A percentile compares a stretch with the other conserved stretches of the same genome.
phyloP scores from a whole-genome alignment of 2,113 vertebrate genomes.

The Muntiacus muntjak region DNA sequence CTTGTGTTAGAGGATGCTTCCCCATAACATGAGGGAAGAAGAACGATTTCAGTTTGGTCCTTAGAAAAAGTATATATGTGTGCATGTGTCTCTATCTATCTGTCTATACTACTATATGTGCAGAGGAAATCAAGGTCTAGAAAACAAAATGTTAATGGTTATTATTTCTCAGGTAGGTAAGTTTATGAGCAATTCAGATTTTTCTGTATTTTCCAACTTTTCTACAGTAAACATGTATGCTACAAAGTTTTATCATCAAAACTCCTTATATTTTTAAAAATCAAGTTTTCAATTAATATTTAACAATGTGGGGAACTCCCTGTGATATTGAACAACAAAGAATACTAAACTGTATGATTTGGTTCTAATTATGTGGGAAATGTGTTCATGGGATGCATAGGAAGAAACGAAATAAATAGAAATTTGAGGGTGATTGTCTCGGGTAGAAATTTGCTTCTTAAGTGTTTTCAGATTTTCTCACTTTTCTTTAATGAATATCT shows the following conservation, averaged over 20 bases:
- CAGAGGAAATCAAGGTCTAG: neutral
- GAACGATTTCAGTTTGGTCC: neutral
- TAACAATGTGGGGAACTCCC: neutral
- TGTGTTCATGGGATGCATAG: neutral
- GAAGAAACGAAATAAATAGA: neutral
- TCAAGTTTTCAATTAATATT: neutral
- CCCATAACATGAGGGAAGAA: neutral
- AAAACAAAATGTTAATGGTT: neutral
- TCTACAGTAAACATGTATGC: neutral
- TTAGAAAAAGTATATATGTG: neutral
- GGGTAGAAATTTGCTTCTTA: neutral
- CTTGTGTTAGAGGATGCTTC: neutral
- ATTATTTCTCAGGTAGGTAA: neutral
- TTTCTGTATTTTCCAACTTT: neutral
- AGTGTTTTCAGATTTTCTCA: neutral
- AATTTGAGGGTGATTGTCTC: neutral
- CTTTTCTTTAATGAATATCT: neutral
- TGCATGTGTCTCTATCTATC: neutral
- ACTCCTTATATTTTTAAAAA: neutral
- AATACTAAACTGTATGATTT: neutral
- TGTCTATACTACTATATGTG: neutral
- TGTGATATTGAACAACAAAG: neutral
- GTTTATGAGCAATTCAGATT: neutral
- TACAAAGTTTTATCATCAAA: neutral
- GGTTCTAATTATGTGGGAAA: neutral